A percentile compares a stretch with the other conserved stretches of the same genome.
phyloP scores from a whole-genome alignment of 2,113 vertebrate genomes.

The Mormyrus lacerda region DNA sequence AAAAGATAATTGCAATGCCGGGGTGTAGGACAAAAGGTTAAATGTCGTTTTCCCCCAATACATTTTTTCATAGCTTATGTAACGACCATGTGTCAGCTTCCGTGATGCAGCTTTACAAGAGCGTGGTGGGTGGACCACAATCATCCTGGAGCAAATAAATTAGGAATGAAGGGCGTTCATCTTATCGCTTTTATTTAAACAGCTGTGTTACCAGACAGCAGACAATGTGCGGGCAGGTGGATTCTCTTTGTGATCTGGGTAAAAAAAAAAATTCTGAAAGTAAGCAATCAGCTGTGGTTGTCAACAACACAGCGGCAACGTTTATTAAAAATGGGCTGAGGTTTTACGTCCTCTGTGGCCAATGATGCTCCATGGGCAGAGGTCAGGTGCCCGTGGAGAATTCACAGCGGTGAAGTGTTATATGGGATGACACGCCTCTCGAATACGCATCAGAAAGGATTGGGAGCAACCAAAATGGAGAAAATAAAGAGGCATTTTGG shows the following conservation, averaged over 20 bases:
- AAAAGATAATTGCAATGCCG: neutral
- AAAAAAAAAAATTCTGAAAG: neutral
- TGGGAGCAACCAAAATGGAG: neutral
- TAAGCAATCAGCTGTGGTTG: neutral
- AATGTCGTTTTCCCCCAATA: neutral
- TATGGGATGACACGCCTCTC: neutral
- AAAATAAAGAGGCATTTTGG: neutral
- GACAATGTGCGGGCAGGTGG: neutral
- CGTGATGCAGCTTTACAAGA: neutral
- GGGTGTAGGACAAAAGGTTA: constrained; percentile 25
- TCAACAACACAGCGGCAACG: neutral
- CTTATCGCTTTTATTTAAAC: constrained; percentile 6
- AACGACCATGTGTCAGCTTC: neutral
- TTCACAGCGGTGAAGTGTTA: neutral
- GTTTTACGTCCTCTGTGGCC: neutral
- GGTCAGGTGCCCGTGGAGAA: neutral
- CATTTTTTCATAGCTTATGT: neutral
- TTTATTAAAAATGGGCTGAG: neutral
- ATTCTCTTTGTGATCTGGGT: neutral
- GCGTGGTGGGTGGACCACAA: neutral
- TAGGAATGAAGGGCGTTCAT: neutral
- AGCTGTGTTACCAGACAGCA: neutral
- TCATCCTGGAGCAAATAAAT: neutral
- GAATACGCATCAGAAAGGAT: neutral
- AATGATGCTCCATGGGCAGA: neutral